These are phyloP conservation scores for Erpetoichthys calabaricus DNA, from an alignment of 2,797 vertebrate genomes.

Conservation along the genomic window DNA sequence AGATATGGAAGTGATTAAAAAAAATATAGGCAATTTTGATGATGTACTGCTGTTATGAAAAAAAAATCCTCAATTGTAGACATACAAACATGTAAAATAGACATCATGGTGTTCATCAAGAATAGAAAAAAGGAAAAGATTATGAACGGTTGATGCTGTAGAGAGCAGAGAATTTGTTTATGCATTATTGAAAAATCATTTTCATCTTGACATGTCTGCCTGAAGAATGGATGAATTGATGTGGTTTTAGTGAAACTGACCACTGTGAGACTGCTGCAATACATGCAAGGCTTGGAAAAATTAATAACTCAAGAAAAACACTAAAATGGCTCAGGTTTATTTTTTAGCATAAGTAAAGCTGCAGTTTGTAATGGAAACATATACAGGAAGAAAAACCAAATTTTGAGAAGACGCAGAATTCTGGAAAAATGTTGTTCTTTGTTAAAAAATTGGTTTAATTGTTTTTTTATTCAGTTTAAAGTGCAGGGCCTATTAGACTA, in stretches of 20 bases:
- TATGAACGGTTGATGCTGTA: conserved; percentile 55
- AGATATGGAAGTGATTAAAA: conserved; percentile 43
- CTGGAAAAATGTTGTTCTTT: no score
- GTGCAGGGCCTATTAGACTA: no score
- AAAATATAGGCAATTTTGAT: conserved; percentile 33
- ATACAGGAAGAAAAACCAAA: neutral
- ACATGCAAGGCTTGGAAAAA: conserved; percentile 60
- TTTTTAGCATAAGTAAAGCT: conserved; percentile 9
- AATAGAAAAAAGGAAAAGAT: conserved; percentile 28
- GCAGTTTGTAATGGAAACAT: conserved; percentile 7
- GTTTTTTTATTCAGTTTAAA: no score
- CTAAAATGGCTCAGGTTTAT: neutral
- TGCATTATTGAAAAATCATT: conserved; percentile 52
- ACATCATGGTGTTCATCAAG: conserved; percentile 41
- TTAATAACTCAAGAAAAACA: conserved; percentile 1
- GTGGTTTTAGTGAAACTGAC: conserved; percentile 59
- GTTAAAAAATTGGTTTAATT: no score
- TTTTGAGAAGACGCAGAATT: neutral
- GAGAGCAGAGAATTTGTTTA: conserved; percentile 44
- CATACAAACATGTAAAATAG: conserved; percentile 52
- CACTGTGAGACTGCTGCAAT: conserved; percentile 66
- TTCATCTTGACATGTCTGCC: conserved; percentile 52
- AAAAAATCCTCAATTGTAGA: conserved; percentile 40
- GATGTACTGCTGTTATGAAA: conserved; percentile 41
- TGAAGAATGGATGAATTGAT: conserved; percentile 47